Evolutionary conservation across 2,888 invertebrate genomes (phyloP).

Genomic region (Sialis fuliginosa): DNA sequence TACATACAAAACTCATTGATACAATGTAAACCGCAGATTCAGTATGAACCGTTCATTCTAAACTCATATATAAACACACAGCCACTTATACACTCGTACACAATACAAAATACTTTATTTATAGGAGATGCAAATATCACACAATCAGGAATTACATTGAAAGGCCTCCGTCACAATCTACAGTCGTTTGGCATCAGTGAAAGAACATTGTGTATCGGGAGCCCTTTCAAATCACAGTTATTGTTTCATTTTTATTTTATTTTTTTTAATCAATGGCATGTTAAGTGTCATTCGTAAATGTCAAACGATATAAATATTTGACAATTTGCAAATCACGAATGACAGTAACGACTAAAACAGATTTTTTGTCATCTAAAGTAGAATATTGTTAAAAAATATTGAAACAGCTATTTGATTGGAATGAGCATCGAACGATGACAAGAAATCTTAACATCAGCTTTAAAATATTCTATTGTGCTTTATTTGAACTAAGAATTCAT

Average conservation of each 20-base stretch:
- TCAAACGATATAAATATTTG: too few relatives aligned
- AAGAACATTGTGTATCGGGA: slow-evolving; percentile 13
- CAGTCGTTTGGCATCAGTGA: slow-evolving; percentile 5
- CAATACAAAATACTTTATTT: background rate
- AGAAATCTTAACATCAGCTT: too few relatives aligned
- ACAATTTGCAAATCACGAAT: too few relatives aligned
- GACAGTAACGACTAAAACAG: too few relatives aligned
- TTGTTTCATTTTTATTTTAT: slow-evolving; percentile 17
- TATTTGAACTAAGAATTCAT: too few relatives aligned
- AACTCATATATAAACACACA: background rate
- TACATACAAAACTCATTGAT: slow-evolving; percentile 6
- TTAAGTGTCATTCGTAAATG: background rate
- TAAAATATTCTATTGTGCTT: too few relatives aligned
- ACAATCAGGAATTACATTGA: slow-evolving; percentile 5
- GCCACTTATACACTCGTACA: slow-evolving; percentile 1
- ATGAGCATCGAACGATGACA: too few relatives aligned
- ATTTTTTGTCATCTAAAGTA: too few relatives aligned
- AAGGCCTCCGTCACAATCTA: slow-evolving; percentile 1
- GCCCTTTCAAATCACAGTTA: slow-evolving; percentile 33
- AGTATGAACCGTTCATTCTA: slow-evolving; percentile 4
- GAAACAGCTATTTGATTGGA: too few relatives aligned
- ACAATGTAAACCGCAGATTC: slow-evolving; percentile 7
- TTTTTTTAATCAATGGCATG: background rate
- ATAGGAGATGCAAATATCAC: slow-evolving; percentile 2
- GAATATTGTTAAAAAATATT: too few relatives aligned